phyloP scores from a whole-genome alignment of 2,797 vertebrate genomes.

The Poecilia picta region DNA sequence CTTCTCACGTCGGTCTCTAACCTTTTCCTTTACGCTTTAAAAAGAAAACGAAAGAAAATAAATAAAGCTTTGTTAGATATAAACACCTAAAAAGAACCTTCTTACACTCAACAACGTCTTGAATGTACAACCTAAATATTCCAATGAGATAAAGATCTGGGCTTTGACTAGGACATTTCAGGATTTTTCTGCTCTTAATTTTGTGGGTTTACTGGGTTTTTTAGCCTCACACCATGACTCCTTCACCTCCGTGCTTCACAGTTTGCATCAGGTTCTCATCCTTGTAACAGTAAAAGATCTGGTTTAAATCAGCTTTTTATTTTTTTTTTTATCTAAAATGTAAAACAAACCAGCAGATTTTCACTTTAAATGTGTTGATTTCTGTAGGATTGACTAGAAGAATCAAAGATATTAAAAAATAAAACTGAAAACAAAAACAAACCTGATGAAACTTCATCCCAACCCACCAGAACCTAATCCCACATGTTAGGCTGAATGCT shows the following conservation, averaged over 20 bases:
- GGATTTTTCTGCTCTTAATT: not conserved
- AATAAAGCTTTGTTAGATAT: not conserved
- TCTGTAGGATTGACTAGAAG: not conserved
- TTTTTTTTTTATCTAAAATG: not conserved
- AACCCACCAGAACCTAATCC: not conserved
- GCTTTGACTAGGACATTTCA: constrained; percentile 1
- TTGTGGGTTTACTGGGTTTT: not conserved
- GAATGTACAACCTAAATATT: not conserved
- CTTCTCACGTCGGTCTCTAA: not conserved
- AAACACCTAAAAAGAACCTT: not conserved
- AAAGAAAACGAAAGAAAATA: not conserved
- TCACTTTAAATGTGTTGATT: not conserved
- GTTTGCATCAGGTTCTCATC: not conserved
- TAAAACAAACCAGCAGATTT: not conserved
- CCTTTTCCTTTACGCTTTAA: not conserved
- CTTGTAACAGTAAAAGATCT: not conserved
- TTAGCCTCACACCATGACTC: not conserved
- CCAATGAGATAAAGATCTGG: not conserved
- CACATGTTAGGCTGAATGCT: not conserved
- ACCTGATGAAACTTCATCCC: not conserved
- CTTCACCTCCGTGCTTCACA: not conserved
- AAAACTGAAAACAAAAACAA: not conserved
- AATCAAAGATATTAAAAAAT: not conserved
- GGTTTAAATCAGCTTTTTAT: not conserved
- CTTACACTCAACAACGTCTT: not conserved